Evolutionary conservation across 2,797 vertebrate genomes (phyloP), one percentile per base, ranked within the genome.

Genomic region (Parambassis ranga): DNA sequence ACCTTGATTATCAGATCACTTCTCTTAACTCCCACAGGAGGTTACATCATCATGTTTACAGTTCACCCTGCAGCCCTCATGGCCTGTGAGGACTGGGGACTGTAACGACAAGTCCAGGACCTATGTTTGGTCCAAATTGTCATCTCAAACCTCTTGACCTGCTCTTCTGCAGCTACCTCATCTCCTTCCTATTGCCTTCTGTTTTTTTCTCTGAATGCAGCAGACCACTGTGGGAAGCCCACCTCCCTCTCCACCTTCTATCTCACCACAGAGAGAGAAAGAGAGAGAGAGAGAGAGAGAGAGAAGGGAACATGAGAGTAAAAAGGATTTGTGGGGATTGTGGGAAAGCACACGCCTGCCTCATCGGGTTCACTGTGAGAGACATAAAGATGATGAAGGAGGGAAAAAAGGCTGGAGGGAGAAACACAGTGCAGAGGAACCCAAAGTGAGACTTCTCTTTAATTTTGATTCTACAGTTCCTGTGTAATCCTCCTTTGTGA

Each of bases 1-100:
- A 81, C 82, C 77, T 84, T 84, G 53, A 73, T 47, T 57, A 49
- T 37, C 18, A 64, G 49, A 71, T 61, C 14, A 19, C 42, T 62
- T 30, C 36, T 6, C 49, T 49, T 61, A 36, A 58, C 38, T 57
- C 51, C 42, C 13, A 1, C 3, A 37, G 65, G 64, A 61, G 61
- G 41, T 74, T 24, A 60, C 56, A 27, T 75, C 77, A 65, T 70
- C 68, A 59, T 39, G 68, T 71, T 74, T 50, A 56, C 46, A 68
- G 60, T 52, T 62, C 43, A 36, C 6, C 32, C 48, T 23, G 35
- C 15, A 0, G 2, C 22, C 41, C 38, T 52, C 31, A 11, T 18
- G 6, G 62, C n/a, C 7, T 1, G 15, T 2, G 18, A 38, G 27
- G 41, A 53, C 13, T 16, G 26, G 26, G 13, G 10, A 10, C 10